A percentile compares a stretch with the other conserved stretches of the same genome.
Evolutionary conservation across 2,888 invertebrate genomes (phyloP).

Genomic region (Orthosia incerta): DNA sequence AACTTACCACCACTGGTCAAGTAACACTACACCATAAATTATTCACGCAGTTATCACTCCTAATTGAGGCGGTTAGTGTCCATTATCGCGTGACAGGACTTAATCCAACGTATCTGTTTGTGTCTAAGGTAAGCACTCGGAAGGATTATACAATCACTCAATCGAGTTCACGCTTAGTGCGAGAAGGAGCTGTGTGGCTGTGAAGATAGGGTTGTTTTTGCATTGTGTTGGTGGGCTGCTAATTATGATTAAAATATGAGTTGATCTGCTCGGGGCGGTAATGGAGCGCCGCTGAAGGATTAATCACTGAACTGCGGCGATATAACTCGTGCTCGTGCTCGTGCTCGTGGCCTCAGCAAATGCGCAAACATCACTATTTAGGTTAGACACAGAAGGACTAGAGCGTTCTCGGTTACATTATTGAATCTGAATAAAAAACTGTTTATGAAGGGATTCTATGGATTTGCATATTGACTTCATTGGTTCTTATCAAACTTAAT

Average conservation of each 20-base stretch:
- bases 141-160: constrained; percentile 63
- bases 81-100: constrained; percentile 50
- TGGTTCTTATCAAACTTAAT: not conserved
- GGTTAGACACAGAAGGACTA: not conserved
- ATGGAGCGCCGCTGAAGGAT: constrained; percentile 51
- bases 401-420: not conserved
- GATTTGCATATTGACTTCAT: not conserved
- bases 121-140: constrained; percentile 58
- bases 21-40: constrained; percentile 22
- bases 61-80: constrained; percentile 29
- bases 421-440: not conserved
- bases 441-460: not conserved
- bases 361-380: constrained; percentile 5
- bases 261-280: constrained; percentile 56
- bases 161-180: constrained; percentile 25
- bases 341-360: constrained; percentile 17
- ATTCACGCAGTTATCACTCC: constrained; percentile 43
- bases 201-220: constrained; percentile 42
- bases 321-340: constrained; percentile 13
- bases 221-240: constrained; percentile 27
- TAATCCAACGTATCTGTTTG: constrained; percentile 60
- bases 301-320: constrained; percentile 47
- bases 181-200: constrained; percentile 1
- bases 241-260: constrained; percentile 67
- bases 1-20: constrained; percentile 48